Evolutionary conservation across 2,113 vertebrate genomes (phyloP), one percentile per base, ranked within the genome.

Genomic region (Daphoenositta chrysoptera): DNA sequence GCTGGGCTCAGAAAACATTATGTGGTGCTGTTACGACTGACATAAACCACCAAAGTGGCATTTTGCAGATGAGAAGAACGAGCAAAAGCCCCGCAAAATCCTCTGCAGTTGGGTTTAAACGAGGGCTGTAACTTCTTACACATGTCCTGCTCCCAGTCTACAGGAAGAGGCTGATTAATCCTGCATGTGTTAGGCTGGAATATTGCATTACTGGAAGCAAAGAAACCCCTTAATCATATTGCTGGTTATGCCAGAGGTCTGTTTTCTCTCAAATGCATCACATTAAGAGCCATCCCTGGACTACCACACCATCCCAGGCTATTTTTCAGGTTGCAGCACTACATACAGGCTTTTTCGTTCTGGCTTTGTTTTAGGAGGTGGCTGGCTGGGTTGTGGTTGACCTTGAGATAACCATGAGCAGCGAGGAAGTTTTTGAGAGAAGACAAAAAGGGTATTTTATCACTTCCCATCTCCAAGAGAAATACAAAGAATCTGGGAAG

Each of bases 151-250:
- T 96, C 89, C 77, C 82, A 94, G 92, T 63, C 85, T 92, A 88
- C 94, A 96, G 96, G 96, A 97, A 96, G 94, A 89, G 90, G 90
- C 93, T 96, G 93, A 96, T 96, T 96, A 95, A 94, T 93, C 94
- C 93, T 96, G 93, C 53, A 58, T 95, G 93, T 89, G 85, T 96
- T 97, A 87, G 60, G 60, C 83, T 87, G 60, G 93, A 95, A 97
- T 96, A 96, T 97, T 96, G 77, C 94, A 96, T 97, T 97, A 96
- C 90, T 96, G 92, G 90, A 95, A 96, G 93, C 83, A 92, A 95
- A 96, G 93, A 90, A 96, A 95, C 51, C 80, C 69, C 69, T 96
- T 97, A 95, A 97, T 96, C 96, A 95, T 93, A 96, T 95, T 93
- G 88, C 85, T 96, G 88, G 86, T 96, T 96, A 94, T 92, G 68